Conservation (phyloP, 2,797 vertebrate species). For the Acanthopagrus latus region DNA sequence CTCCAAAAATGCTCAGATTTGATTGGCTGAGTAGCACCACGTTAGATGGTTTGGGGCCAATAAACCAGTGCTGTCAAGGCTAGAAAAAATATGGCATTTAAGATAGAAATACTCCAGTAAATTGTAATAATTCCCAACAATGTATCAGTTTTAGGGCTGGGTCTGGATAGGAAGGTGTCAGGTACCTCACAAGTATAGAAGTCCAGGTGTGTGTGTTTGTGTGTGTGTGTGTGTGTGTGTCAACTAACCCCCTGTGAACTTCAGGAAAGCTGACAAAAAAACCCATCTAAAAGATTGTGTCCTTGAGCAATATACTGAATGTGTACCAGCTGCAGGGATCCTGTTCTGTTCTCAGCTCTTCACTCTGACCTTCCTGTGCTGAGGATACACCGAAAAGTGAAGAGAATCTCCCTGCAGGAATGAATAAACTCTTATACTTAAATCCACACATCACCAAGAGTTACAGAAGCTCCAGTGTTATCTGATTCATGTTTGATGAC, state of each 20-base stretch:
- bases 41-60: too few species aligned
- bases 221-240: not conserved
- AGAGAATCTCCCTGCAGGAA: conserved; percentile 34
- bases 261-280: conserved; percentile 38
- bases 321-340: conserved; percentile 41
- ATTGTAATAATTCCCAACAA: too few species aligned
- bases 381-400: conserved; percentile 21
- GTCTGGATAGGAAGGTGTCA: too few species aligned
- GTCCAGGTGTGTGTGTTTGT: too few species aligned
- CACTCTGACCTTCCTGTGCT: conserved; percentile 45
- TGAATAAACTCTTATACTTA: conserved; percentile 25
- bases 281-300: conserved; percentile 29
- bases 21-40: too few species aligned
- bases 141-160: too few species aligned
- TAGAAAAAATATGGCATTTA: too few species aligned
- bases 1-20: too few species aligned
- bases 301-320: conserved; percentile 35
- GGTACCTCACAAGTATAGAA: too few species aligned
- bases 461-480: not conserved
- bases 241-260: conserved; percentile 15
- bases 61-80: too few species aligned
- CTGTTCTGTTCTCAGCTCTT: conserved; percentile 22
- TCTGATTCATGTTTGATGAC: conserved; percentile 19
- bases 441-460: conserved; percentile 12
- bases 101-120: too few species aligned